Evolutionary conservation across 2,888 invertebrate genomes (phyloP).

Genomic region (Platycnemis pennipes): DNA sequence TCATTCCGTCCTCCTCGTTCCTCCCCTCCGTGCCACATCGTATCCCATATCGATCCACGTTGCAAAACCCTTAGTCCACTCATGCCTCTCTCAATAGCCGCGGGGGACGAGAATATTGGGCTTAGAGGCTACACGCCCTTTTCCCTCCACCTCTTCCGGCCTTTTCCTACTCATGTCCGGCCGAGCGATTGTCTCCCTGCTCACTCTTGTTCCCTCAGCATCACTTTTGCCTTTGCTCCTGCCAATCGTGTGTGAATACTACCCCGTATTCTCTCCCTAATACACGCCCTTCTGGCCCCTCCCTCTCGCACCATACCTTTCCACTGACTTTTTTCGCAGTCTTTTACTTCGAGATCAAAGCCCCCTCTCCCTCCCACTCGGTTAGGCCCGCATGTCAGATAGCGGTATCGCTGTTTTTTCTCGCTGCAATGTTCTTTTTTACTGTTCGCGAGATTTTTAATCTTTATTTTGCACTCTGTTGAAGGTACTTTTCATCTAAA

Average conservation of each 20-base stretch:
- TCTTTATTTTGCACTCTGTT: not conserved
- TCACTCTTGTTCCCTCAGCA: not conserved
- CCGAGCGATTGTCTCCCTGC: not conserved
- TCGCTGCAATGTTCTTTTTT: not conserved
- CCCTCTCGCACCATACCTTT: too few species aligned
- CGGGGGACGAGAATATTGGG: not conserved
- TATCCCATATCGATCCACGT: not conserved
- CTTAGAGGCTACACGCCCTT: not conserved
- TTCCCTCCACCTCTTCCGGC: not conserved
- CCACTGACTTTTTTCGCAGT: too few species aligned
- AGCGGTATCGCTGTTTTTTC: not conserved
- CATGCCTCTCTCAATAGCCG: not conserved
- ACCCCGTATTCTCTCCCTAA: too few species aligned
- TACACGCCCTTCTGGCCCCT: too few species aligned
- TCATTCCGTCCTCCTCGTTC: too few species aligned
- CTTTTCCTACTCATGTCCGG: not conserved
- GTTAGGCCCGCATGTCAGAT: not conserved
- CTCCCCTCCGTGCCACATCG: not conserved
- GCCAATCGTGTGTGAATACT: too few species aligned
- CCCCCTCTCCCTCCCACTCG: not conserved
- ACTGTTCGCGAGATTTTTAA: not conserved
- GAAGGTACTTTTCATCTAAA: not conserved
- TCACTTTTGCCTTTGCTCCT: not conserved
- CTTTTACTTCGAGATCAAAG: not conserved
- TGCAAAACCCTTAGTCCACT: not conserved